These are phyloP conservation scores for Phalacrocorax pelagicus DNA, from an alignment of 2,113 vertebrate species.

Conservation along the genomic window DNA sequence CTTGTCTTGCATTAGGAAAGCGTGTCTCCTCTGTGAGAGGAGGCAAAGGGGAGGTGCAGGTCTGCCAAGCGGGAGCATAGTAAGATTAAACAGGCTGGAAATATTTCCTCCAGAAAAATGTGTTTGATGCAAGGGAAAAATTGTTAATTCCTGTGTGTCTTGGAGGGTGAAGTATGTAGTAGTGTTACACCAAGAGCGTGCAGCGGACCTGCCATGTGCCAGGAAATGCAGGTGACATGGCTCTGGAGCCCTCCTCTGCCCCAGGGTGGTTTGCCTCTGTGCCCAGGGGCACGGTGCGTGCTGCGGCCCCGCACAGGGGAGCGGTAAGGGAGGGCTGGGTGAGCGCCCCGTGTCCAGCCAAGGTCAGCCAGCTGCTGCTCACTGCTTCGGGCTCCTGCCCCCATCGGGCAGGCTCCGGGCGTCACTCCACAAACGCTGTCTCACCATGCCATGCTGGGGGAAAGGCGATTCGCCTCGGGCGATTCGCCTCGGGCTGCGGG, in stretches of 20 bases:
- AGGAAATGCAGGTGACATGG: background rate
- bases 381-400: background rate
- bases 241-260: background rate
- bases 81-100: background rate
- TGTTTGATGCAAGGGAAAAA: background rate
- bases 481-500: rapidly evolving
- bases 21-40: background rate
- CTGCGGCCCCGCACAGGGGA: rapidly evolving
- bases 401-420: background rate
- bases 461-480: rapidly evolving
- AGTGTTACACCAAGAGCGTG: background rate
- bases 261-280: rapidly evolving
- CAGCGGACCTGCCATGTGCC: rapidly evolving
- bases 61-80: background rate
- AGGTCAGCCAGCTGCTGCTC: background rate
- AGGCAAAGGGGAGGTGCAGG: background rate
- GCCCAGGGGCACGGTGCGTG: rapidly evolving
- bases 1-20: background rate
- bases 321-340: background rate
- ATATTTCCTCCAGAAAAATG: background rate
- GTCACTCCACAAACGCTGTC: background rate
- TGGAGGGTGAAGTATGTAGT: background rate
- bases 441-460: background rate
- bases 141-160: background rate
- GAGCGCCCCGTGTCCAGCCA: rapidly evolving